Conservation (phyloP, 2,797 vertebrate species). For the Clarias fuscus region DNA sequence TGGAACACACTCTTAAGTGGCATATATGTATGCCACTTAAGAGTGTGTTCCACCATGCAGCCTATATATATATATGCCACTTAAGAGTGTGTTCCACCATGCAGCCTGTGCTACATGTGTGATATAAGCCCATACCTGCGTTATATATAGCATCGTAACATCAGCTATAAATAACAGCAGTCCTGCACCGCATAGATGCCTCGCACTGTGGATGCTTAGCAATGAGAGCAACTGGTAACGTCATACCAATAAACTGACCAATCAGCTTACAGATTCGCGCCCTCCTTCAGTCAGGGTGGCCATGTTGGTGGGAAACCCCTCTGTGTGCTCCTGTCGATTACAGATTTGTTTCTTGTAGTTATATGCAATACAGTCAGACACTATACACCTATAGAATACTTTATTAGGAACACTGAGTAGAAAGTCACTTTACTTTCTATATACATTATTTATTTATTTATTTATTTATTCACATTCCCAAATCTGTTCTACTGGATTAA, state of each 20-base stretch:
- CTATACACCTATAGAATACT: not conserved
- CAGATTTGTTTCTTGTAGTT: not conserved
- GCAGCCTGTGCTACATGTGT: not conserved
- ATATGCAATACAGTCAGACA: not conserved
- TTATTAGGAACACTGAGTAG: too few species aligned
- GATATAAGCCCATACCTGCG: not conserved
- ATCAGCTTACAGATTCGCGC: slow-evolving; percentile 21
- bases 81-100: not conserved
- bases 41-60: too few species aligned
- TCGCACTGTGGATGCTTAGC: slow-evolving; percentile 32
- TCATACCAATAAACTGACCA: slow-evolving; percentile 37
- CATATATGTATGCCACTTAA: too few species aligned
- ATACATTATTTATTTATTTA: too few species aligned
- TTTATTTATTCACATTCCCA: not conserved
- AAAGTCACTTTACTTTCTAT: too few species aligned
- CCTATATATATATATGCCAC: too few species aligned
- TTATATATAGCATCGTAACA: not conserved
- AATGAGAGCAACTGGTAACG: slow-evolving; percentile 15
- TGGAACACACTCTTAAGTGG: not conserved
- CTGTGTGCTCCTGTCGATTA: rapidly evolving
- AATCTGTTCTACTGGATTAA: too few species aligned
- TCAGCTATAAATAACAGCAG: slow-evolving; percentile 15
- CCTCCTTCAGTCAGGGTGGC: slow-evolving; percentile 44
- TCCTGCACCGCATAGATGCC: not conserved
- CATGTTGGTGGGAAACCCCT: slow-evolving; percentile 26